Evolutionary conservation across 2,888 invertebrate species (phyloP), one percentile per base, ranked within the genome.

Genomic region (Sarcophaga subvicina): DNA sequence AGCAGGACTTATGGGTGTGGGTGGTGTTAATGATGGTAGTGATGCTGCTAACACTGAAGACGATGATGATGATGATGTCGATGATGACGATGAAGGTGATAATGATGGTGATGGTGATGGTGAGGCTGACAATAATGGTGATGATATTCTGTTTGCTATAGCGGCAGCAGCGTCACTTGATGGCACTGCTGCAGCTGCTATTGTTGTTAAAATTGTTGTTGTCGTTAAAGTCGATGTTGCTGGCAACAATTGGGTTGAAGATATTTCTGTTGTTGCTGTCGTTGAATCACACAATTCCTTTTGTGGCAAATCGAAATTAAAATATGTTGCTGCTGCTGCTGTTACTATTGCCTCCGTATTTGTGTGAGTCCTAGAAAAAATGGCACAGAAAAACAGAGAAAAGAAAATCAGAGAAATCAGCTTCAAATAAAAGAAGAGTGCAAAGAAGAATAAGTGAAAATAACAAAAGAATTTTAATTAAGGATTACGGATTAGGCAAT

Each of bases 1-100:
- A 63, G 78, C 87, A 73, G 93, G 93, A 89, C 93, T 93, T 88
- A 91, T 91, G 69, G 93, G 92, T 89, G 92, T 90, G 86, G 91
- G 90, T 83, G 91, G 90, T 87, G 91, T 90, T 89, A 89, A 82
- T 71, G 91, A 90, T 88, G 93, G 92, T 88, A 93, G 92, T n/a
- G 77, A 78, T 60, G 80, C 63, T 45, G 70, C 60, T 66, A 59
- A 59, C 17, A 49, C 17, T 54, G 75, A 20, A n/a, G 67, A 37
- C 25, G 76, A 47, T 27, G 76, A 78, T 79, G 75, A 12, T 25
- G 76, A 22, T 62, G 85, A 6, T 20, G 76, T 20, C 69, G 79
- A 20, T 72, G 80, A 22, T 25, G 62, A 66, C 62, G 80, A 64
- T 17, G 77, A 47, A 45, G 80, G 67, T 27, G 80, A 62, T 54